Conservation (phyloP, 2,797 vertebrate species). For the Pogonophryne albipinna region DNA sequence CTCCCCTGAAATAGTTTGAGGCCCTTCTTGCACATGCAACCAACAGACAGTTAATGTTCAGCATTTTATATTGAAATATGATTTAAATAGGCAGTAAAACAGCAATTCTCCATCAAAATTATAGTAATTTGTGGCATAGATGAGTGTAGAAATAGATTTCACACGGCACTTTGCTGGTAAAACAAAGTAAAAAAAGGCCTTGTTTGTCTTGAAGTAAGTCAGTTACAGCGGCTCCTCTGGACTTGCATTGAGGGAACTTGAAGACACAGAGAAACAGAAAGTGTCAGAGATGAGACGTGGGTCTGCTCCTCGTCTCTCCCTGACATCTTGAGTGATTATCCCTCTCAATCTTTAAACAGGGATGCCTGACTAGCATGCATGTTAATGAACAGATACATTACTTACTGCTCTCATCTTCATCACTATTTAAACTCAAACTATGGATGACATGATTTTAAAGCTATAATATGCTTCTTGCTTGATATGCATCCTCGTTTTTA, state of each 20-base stretch:
- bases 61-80: neutral
- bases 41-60: neutral
- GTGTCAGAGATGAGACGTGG: neutral
- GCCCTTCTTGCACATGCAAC: neutral
- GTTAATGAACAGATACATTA: conserved; percentile 72
- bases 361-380: conserved; percentile 63
- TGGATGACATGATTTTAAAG: conserved; percentile 39
- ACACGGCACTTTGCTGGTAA: neutral
- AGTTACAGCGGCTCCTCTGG: neutral
- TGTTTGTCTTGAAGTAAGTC: neutral
- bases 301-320: conserved; percentile 21
- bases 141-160: neutral
- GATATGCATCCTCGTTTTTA: conserved; percentile 24
- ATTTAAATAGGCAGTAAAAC: neutral
- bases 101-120: neutral
- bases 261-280: neutral
- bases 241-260: neutral
- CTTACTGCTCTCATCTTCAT: conserved; percentile 60
- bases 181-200: neutral
- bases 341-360: conserved; percentile 69
- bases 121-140: neutral
- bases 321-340: conserved; percentile 61
- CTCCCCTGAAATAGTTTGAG: no score
- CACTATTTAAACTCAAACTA: conserved; percentile 64
- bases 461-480: conserved; percentile 25